Conservation (phyloP, 2,113 vertebrate species). For the Poeciliopsis retropinna region DNA sequence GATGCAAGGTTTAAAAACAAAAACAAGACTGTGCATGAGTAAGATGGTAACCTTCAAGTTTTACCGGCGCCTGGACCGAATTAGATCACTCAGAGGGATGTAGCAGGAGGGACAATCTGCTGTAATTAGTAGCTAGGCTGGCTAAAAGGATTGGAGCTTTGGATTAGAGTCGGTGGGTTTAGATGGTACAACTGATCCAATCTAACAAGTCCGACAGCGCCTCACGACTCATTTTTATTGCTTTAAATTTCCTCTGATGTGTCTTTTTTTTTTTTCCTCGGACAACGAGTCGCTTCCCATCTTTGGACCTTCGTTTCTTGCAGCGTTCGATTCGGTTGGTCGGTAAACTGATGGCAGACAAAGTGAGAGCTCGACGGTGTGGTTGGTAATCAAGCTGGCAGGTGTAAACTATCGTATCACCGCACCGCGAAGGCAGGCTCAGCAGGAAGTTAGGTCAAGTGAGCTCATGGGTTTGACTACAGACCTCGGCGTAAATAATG, state of each 20-base stretch:
- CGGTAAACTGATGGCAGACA: neutral
- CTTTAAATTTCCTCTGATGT: neutral
- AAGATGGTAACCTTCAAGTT: neutral
- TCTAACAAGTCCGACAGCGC: neutral
- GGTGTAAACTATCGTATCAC: conserved; percentile 23
- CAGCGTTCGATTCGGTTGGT: neutral
- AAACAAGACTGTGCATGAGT: neutral
- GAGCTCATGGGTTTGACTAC: conserved; percentile 55
- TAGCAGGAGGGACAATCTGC: neutral
- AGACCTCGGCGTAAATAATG: conserved; percentile 61
- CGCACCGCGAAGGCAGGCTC: conserved; percentile 9
- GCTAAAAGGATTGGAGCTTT: neutral
- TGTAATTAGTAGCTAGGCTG: conserved; percentile 7
- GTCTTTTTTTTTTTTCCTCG: neutral
- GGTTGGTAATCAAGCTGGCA: conserved; percentile 2
- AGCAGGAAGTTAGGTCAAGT: conserved; percentile 5
- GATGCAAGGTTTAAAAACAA: neutral
- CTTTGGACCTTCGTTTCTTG: neutral
- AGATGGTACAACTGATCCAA: neutral
- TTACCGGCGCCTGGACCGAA: neutral
- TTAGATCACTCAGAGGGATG: neutral
- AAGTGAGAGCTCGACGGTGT: neutral
- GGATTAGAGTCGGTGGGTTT: conserved; percentile 1
- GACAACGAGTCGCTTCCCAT: neutral
- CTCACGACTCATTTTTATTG: too few species aligned